Conservation (phyloP, 2,888 invertebrate genomes). For the Mongoloraphidia duomilia region DNA sequence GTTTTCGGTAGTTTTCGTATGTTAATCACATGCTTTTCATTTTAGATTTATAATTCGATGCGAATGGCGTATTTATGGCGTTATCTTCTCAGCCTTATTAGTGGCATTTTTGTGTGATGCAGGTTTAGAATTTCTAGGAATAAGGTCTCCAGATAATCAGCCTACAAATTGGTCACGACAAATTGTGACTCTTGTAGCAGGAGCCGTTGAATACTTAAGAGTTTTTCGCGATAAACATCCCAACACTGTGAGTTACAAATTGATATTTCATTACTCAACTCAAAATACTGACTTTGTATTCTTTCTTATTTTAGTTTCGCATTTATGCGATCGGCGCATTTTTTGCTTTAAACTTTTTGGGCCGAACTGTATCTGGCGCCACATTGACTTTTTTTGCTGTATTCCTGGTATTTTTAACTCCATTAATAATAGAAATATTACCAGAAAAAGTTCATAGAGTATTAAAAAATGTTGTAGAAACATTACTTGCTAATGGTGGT, state of each 20-base stretch:
- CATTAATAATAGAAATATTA: conserved; percentile 19
- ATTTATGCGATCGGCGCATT: conserved; percentile 23
- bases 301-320: conserved; percentile 26
- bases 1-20: not conserved
- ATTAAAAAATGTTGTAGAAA: conserved; percentile 15
- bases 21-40: conserved; percentile 10
- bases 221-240: conserved; percentile 26
- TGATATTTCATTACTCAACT: not conserved
- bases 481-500: not conserved
- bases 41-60: conserved; percentile 27
- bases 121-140: conserved; percentile 17
- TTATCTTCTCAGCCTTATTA: conserved; percentile 26
- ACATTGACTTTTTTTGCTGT: conserved; percentile 21
- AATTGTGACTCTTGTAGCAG: conserved; percentile 14
- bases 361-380: conserved; percentile 25
- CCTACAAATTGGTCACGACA: conserved; percentile 17
- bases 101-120: conserved; percentile 23
- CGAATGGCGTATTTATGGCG: conserved; percentile 28
- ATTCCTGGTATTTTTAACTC: conserved; percentile 21
- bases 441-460: conserved; percentile 17
- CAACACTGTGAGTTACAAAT: conserved; percentile 22
- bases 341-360: conserved; percentile 23
- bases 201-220: conserved; percentile 18
- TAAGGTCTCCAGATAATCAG: conserved; percentile 11
- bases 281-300: not conserved